Evolutionary conservation across 1,140 invertebrate species (phyloP).

Genomic region (Daktulosphaira vitifoliae): DNA sequence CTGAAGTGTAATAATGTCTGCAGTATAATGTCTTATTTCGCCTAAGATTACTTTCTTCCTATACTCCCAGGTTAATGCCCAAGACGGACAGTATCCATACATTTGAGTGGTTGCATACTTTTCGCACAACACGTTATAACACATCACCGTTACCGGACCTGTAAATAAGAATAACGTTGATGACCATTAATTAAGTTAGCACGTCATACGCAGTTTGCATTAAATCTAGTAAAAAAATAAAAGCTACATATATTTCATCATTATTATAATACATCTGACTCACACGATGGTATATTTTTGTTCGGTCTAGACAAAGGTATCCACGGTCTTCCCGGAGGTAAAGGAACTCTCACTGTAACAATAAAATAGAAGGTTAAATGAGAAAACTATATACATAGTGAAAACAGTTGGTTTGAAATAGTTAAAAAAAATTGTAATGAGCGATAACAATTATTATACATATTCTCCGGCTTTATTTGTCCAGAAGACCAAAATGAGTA

Average conservation of each 20-base stretch:
- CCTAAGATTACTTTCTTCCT: slow-evolving; percentile 95
- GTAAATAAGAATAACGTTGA: slow-evolving; percentile 39
- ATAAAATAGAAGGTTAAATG: too few species aligned
- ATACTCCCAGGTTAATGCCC: slow-evolving; percentile 97
- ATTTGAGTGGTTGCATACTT: slow-evolving; percentile 96
- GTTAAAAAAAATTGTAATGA: too few species aligned
- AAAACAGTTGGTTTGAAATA: too few species aligned
- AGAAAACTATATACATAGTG: too few species aligned
- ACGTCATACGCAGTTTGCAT: neutral
- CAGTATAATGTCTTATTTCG: slow-evolving; percentile 91
- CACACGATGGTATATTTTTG: slow-evolving; percentile 74
- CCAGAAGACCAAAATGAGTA: too few species aligned
- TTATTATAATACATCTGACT: slow-evolving; percentile 46
- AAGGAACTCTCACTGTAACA: slow-evolving; percentile 77
- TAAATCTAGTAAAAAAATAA: neutral
- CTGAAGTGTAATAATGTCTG: slow-evolving; percentile 93
- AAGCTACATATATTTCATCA: neutral
- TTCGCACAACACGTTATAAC: slow-evolving; percentile 98
- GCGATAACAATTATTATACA: too few species aligned
- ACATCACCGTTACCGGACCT: slow-evolving; percentile 98
- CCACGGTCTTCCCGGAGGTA: slow-evolving; percentile 87
- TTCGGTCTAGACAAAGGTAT: slow-evolving; percentile 80
- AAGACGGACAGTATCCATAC: slow-evolving; percentile 95
- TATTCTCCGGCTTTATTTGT: too few species aligned
- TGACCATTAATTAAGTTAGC: too few species aligned